These are phyloP conservation scores for Tretioscincus oriximinensis DNA, from an alignment of 2,113 vertebrate genomes.

Conservation along the genomic window DNA sequence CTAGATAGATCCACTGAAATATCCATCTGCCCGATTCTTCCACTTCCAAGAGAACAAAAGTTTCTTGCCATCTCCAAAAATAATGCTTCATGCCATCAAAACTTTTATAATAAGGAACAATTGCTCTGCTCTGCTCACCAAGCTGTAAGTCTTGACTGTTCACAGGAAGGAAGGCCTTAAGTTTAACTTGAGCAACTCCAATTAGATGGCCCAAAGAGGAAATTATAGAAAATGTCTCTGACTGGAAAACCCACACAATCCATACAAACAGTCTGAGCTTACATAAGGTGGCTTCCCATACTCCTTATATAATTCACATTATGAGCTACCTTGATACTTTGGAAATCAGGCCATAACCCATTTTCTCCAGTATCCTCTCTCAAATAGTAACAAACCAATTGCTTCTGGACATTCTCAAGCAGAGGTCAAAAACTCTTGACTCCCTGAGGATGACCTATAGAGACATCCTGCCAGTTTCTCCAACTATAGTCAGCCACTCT, in stretches of 20 bases:
- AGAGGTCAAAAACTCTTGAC: too few species aligned
- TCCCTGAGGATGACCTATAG: too few species aligned
- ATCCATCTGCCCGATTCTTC: too few species aligned
- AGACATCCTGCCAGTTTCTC: too few species aligned
- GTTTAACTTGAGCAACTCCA: not conserved
- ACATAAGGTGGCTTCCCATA: not conserved
- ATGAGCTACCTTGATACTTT: not conserved
- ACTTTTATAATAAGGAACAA: not conserved
- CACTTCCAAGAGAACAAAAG: too few species aligned
- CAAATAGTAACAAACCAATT: too few species aligned
- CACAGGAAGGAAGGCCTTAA: not conserved
- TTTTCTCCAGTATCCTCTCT: too few species aligned
- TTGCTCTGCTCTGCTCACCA: not conserved
- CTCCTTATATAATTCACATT: accelerated
- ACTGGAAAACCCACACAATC: not conserved
- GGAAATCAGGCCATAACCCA: too few species aligned
- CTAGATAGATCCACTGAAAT: not conserved
- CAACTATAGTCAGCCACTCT: too few species aligned
- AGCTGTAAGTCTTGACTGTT: not conserved
- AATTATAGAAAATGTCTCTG: not conserved
- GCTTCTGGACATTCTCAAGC: too few species aligned
- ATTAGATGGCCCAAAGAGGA: not conserved
- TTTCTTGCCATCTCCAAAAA: too few species aligned
- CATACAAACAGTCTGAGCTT: not conserved
- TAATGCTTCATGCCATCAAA: not conserved